Conservation (phyloP, 2,797 vertebrate genomes). For the Sebastes diploproa region DNA sequence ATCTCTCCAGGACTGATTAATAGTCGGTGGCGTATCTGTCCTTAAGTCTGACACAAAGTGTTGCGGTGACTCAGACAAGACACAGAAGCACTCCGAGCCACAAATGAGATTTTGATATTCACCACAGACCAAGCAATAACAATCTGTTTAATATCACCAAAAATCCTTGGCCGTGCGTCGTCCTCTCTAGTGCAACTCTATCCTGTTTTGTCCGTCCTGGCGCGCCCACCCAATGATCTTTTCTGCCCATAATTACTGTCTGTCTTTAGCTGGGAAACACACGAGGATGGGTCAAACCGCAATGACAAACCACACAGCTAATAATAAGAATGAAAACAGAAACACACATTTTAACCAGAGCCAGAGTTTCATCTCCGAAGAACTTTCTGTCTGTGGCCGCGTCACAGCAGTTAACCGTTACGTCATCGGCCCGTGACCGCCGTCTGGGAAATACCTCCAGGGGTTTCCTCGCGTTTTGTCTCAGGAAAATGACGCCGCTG, state of each 20-base stretch:
- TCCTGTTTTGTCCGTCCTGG: neutral
- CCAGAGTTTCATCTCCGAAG: constrained; percentile 28
- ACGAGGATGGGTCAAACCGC: constrained; percentile 33
- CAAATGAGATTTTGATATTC: constrained; percentile 57
- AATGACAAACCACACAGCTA: constrained; percentile 35
- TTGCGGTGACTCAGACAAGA: constrained; percentile 50
- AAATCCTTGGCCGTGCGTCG: neutral
- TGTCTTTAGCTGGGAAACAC: constrained; percentile 18
- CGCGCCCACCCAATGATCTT: neutral
- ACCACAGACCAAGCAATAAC: constrained; percentile 46
- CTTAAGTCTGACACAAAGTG: constrained; percentile 20
- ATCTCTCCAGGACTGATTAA: constrained; percentile 23
- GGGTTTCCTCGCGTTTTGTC: constrained; percentile 50
- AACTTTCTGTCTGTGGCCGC: constrained; percentile 4
- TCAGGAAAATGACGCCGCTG: constrained; percentile 55
- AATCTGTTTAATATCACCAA: constrained; percentile 45
- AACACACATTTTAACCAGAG: constrained; percentile 32
- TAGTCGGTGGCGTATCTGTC: constrained; percentile 20
- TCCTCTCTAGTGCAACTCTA: neutral
- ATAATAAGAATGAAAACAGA: constrained; percentile 45
- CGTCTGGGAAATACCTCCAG: constrained; percentile 64
- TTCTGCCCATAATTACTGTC: constrained; percentile 29
- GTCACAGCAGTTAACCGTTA: constrained; percentile 31
- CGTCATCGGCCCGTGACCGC: constrained; percentile 30
- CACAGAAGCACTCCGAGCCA: constrained; percentile 38